Percentiles rank a stretch among this genome's conserved stretches.
Conservation (phyloP, 1,140 invertebrate species). For the Drosophila neocordata region DNA sequence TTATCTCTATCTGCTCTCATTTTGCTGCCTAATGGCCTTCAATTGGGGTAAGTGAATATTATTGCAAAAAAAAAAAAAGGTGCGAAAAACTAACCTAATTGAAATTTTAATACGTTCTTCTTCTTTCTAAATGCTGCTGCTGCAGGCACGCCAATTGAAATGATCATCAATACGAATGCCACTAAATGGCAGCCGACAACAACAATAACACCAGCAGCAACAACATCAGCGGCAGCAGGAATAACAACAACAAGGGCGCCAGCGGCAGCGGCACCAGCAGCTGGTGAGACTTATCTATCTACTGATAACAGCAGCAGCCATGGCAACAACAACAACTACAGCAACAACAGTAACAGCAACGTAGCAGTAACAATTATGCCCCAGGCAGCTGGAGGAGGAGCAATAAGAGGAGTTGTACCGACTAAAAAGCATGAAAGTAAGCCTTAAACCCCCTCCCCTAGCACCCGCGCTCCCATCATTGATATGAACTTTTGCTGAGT, state of each 20-base stretch:
- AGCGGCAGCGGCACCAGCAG: conserved; percentile 58
- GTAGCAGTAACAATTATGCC: conserved; percentile 38
- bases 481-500: too few relatives aligned
- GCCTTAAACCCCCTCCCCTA: conserved; percentile 11
- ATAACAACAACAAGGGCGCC: conserved; percentile 8
- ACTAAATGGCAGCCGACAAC: conserved; percentile 38
- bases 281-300: conserved; percentile 68
- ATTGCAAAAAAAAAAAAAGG: conserved; percentile 32
- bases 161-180: conserved; percentile 56
- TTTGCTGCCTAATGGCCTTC: conserved; percentile 40
- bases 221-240: conserved; percentile 12
- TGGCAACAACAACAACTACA: conserved; percentile 60
- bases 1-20: conserved; percentile 47
- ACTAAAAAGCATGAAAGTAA: conserved; percentile 72
- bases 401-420: background rate
- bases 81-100: conserved; percentile 66
- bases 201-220: conserved; percentile 11
- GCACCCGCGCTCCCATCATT: too few relatives aligned
- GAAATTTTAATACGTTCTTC: conserved; percentile 4
- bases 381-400: conserved; percentile 25
- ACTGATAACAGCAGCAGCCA: conserved; percentile 67
- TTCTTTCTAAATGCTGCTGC: background rate
- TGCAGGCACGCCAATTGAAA: conserved; percentile 61
- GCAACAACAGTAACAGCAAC: background rate
- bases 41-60: conserved; percentile 48